Base-by-base conservation (phyloP, 2,113 vertebrate species). In the Salminus brasiliensis region DNA sequence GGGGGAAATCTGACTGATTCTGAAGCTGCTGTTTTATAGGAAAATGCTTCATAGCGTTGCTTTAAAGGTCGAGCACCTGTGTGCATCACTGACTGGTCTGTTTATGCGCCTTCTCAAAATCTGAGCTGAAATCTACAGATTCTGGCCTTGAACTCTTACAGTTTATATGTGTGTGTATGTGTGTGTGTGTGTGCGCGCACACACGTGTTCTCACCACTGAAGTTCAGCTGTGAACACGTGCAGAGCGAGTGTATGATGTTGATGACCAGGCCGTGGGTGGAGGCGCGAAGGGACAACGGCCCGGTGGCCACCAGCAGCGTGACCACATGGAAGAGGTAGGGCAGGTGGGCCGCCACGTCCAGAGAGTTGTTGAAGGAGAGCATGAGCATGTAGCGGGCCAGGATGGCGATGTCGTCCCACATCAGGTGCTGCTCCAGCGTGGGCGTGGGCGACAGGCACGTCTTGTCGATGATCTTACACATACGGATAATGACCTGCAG, bases 381-480 rank as follows among this genome's bases (percentile, higher is more conserved):
- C 95, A 96, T 96, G 34, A 96, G 90, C 95, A 96, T 96, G 88
- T 96, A 96, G 18, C 94, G 94, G 0, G 95, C 94, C 6, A 96
- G 89, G 66, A 96, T 96, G 36, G 95, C 95, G 21, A 96, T 96
- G 8, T 96, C 95, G 13, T 96, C 95, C 95, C 95, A 96, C 95
- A 96, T 96, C 32, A 96, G 93, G 88, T 96, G 95, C 72, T 96
- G 95, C 52, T 95, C 95, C 85, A 96, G 84, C 0, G 95, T 96
- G 5, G 95, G 94, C 0, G 95, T 96, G 10, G 95, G 95, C 47
- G 95, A 96, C 60, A 96, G 90, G 45, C 95, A 96, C 2, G 95
- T 96, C 92, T 96, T 96, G 88, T 96, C 95, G 4, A 96, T 96
- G 81, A 96, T 96, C 88, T 96, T 96, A 85, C 95, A 96, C 95